These are phyloP conservation scores for Thryonomys swinderianus DNA, from an alignment of 2,113 vertebrate species.

Conservation along the genomic window DNA sequence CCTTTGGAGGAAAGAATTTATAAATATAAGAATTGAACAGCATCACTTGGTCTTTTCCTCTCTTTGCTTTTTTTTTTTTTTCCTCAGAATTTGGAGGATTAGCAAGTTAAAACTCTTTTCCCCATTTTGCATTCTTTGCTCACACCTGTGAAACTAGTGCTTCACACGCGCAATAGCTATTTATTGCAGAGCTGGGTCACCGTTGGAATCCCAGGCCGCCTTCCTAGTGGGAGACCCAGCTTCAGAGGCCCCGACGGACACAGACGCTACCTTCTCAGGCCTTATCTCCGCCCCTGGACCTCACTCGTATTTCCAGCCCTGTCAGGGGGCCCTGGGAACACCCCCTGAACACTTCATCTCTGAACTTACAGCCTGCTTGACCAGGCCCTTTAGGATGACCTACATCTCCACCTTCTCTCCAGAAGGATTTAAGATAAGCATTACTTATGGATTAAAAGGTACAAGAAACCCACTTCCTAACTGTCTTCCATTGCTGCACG, in stretches of 20 bases:
- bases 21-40: conserved; percentile 30
- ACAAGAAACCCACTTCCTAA: background rate
- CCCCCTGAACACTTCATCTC: background rate
- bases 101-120: background rate
- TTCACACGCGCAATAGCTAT: background rate
- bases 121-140: background rate
- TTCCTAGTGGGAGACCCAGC: background rate
- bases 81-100: background rate
- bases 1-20: conserved; percentile 36
- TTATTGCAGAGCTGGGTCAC: background rate
- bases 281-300: background rate
- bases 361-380: background rate
- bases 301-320: background rate
- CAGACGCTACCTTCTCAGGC: background rate
- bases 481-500: background rate
- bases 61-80: background rate
- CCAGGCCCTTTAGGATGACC: background rate
- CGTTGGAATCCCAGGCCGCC: background rate
- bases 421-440: background rate
- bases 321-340: background rate
- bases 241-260: background rate
- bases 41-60: background rate
- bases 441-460: background rate
- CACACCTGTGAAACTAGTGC: background rate
- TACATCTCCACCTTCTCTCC: background rate